Conservation (phyloP, 2,113 vertebrate genomes). For the Cygnus atratus region DNA sequence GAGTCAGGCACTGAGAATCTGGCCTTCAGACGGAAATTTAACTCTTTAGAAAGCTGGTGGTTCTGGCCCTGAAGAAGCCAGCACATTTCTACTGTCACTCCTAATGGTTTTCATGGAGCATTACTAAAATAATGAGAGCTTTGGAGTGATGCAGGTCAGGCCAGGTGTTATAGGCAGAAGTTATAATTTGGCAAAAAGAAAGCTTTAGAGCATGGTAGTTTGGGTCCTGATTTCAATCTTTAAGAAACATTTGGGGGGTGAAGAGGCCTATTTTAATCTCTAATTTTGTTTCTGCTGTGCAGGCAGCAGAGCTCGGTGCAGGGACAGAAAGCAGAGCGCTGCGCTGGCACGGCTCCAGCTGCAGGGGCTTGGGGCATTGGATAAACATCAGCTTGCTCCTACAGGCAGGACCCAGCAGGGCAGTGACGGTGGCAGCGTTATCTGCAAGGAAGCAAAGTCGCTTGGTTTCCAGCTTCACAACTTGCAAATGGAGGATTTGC, state of each 20-base stretch:
- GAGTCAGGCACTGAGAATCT: background rate
- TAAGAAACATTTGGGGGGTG: background rate
- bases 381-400: fast-evolving
- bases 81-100: background rate
- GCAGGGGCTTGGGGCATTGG: background rate
- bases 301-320: fast-evolving
- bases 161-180: background rate
- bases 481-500: background rate
- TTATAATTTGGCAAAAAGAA: background rate
- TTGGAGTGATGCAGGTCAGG: background rate
- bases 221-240: background rate
- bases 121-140: background rate
- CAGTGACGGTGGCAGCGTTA: background rate
- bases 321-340: fast-evolving
- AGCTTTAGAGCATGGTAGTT: fast-evolving
- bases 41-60: background rate
- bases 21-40: background rate
- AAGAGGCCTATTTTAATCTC: background rate
- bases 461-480: background rate
- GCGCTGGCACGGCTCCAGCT: background rate
- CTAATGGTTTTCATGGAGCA: background rate
- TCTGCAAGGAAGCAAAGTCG: background rate
- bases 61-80: background rate
- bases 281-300: background rate
- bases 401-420: background rate